Evolutionary conservation across 2,888 invertebrate species (phyloP).

Genomic region (Pachymerium ferrugineum): DNA sequence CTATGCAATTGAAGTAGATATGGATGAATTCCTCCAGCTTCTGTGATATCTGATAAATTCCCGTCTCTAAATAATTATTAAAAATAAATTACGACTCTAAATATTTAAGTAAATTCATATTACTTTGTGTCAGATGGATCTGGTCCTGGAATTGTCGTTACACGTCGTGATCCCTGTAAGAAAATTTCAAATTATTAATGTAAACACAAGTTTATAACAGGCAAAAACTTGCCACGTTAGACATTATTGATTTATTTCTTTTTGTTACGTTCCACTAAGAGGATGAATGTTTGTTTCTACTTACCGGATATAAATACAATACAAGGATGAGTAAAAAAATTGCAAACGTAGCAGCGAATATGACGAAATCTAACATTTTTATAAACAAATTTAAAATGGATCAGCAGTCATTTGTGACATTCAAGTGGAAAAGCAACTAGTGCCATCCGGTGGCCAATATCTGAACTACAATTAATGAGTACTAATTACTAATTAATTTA

Average conservation of each 20-base stretch:
- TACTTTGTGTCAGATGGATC: slow-evolving; percentile 47
- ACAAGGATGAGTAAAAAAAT: slow-evolving; percentile 34
- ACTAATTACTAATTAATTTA: too few relatives aligned
- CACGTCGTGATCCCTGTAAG: slow-evolving; percentile 42
- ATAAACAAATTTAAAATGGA: neutral
- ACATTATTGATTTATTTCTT: neutral
- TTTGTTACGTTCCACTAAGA: too few relatives aligned
- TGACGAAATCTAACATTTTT: slow-evolving; percentile 36
- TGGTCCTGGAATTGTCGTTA: slow-evolving; percentile 47
- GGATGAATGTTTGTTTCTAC: neutral
- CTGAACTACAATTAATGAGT: too few relatives aligned
- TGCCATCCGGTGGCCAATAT: too few relatives aligned
- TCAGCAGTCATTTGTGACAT: neutral
- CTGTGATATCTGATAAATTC: slow-evolving; percentile 46
- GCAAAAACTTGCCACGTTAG: too few relatives aligned
- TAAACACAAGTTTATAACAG: neutral
- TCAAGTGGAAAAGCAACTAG: neutral
- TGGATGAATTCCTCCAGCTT: slow-evolving; percentile 47
- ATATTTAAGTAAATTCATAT: slow-evolving; percentile 36
- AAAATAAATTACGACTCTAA: neutral
- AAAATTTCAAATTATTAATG: slow-evolving; percentile 31
- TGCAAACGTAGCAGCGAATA: slow-evolving; percentile 37
- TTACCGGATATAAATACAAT: slow-evolving; percentile 38
- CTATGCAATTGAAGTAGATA: slow-evolving; percentile 45
- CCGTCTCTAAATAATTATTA: slow-evolving; percentile 44